phyloP scores from a whole-genome alignment of 2,113 vertebrate species.

The Quiscalus mexicanus region DNA sequence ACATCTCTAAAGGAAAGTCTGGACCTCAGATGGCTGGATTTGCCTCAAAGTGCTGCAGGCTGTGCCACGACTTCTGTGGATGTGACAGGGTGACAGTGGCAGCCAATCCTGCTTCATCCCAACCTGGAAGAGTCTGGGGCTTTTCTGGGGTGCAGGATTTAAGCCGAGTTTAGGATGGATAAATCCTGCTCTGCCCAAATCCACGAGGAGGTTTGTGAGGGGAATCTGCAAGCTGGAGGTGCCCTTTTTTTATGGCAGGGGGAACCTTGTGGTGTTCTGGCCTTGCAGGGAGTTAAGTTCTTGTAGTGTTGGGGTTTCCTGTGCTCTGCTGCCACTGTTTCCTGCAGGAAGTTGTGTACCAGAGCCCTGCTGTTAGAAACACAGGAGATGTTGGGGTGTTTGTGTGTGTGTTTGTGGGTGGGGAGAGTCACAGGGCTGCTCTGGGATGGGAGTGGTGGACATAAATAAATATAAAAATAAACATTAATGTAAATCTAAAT shows the following conservation, averaged over 20 bases:
- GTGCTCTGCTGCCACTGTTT: not conserved
- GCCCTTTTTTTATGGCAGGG: not conserved
- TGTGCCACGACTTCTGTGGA: not conserved
- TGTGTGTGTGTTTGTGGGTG: accelerated
- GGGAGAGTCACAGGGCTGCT: not conserved
- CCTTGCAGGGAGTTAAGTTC: not conserved
- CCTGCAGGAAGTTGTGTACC: not conserved
- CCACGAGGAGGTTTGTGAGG: not conserved
- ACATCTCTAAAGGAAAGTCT: not conserved
- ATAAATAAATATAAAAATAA: not conserved
- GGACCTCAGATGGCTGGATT: not conserved
- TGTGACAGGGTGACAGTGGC: not conserved
- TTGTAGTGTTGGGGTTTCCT: not conserved
- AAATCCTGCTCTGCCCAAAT: not conserved
- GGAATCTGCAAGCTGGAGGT: too few species aligned
- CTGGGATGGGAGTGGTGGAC: not conserved
- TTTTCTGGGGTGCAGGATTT: not conserved
- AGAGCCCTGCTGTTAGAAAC: not conserved
- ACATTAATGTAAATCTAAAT: too few species aligned
- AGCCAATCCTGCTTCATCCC: not conserved
- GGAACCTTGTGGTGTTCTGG: accelerated
- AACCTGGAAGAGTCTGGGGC: not conserved
- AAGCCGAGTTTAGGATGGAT: not conserved
- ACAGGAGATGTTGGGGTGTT: not conserved
- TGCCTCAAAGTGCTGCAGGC: not conserved